Evolutionary conservation across 2,888 invertebrate species (phyloP).

Genomic region (Drosophila affinis): DNA sequence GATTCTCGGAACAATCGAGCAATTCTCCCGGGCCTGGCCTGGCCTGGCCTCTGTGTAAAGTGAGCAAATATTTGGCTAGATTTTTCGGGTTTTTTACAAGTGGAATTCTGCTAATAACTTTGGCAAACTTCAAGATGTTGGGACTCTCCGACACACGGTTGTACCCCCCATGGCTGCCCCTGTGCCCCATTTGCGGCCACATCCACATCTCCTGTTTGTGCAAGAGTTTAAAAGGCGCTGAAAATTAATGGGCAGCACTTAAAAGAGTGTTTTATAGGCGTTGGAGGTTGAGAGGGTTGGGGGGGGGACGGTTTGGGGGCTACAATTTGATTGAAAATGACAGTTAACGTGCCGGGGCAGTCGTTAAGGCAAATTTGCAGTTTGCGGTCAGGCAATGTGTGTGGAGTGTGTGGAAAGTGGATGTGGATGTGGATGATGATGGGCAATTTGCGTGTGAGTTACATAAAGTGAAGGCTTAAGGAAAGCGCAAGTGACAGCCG

Average conservation of each 20-base stretch:
- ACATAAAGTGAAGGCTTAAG: slow-evolving; percentile 47
- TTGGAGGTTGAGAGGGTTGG: too few relatives aligned
- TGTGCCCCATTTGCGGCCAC: background rate
- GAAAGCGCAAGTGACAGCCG: slow-evolving; percentile 42
- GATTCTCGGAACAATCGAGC: slow-evolving; percentile 53
- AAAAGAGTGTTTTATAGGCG: slow-evolving; percentile 36
- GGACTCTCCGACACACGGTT: slow-evolving; percentile 20
- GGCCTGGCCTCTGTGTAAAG: slow-evolving; percentile 14
- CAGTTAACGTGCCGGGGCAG: slow-evolving; percentile 61
- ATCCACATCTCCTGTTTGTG: slow-evolving; percentile 51
- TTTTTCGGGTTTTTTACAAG: slow-evolving; percentile 1
- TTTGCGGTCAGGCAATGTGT: slow-evolving; percentile 56
- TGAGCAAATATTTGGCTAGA: slow-evolving; percentile 42
- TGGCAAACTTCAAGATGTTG: slow-evolving; percentile 30
- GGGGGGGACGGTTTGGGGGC: too few relatives aligned
- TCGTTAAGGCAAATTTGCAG: slow-evolving; percentile 64
- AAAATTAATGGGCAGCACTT: slow-evolving; percentile 64
- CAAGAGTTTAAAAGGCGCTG: slow-evolving; percentile 63
- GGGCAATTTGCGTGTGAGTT: slow-evolving; percentile 46
- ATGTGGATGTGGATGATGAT: slow-evolving; percentile 28
- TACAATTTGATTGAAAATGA: slow-evolving; percentile 53
- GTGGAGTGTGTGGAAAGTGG: slow-evolving; percentile 24
- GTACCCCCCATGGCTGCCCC: slow-evolving; percentile 1
- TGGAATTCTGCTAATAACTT: slow-evolving; percentile 34
- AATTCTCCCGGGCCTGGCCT: slow-evolving; percentile 4